These are phyloP conservation scores for Drosophila kurseongensis DNA, from an alignment of 1,140 invertebrate genomes.

Conservation along the genomic window DNA sequence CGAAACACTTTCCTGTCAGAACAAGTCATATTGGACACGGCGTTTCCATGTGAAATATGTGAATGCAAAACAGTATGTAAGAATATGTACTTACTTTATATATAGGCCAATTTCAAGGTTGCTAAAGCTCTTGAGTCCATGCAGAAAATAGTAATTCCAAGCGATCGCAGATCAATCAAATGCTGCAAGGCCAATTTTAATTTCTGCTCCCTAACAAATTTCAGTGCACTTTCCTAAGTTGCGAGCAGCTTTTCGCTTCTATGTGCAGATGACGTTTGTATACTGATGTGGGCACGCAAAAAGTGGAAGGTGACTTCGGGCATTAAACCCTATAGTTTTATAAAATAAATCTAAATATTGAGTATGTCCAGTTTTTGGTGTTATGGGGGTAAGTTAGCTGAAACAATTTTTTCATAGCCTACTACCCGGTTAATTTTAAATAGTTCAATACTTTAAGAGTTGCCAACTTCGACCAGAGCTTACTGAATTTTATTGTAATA, in stretches of 20 bases:
- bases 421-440: too few species aligned
- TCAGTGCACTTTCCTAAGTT: neutral
- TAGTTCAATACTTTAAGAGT: too few species aligned
- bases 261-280: too few species aligned
- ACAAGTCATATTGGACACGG: slow-evolving; percentile 5
- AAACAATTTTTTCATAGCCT: too few species aligned
- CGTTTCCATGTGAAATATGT: slow-evolving; percentile 9
- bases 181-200: neutral
- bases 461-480: too few species aligned
- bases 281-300: too few species aligned
- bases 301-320: too few species aligned
- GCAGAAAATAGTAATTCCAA: neutral
- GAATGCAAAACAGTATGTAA: slow-evolving; percentile 1
- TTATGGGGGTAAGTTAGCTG: too few species aligned
- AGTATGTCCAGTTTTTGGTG: too few species aligned
- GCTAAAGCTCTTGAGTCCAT: slow-evolving; percentile 2
- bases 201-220: slow-evolving; percentile 1
- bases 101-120: slow-evolving; percentile 19
- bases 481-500: too few species aligned
- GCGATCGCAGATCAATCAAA: neutral
- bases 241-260: neutral
- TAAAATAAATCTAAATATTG: too few species aligned
- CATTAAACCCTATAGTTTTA: too few species aligned
- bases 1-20: slow-evolving; percentile 38
- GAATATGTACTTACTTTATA: slow-evolving; percentile 8